Conservation (phyloP, 2,888 invertebrate genomes). For the Drosophila ustulata region DNA sequence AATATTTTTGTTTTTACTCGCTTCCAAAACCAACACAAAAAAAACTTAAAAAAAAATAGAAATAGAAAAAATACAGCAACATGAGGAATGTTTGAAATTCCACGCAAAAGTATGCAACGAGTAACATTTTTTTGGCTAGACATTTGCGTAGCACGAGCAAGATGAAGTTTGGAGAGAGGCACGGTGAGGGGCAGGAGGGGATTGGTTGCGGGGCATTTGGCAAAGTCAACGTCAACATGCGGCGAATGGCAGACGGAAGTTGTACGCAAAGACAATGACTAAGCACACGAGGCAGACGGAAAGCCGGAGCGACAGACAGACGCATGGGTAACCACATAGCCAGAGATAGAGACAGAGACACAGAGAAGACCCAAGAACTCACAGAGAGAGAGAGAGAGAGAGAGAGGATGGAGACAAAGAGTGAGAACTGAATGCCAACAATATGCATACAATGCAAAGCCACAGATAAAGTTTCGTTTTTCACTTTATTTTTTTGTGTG, state of each 20-base stretch:
- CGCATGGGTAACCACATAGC: constrained; percentile 1
- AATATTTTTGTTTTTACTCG: constrained; percentile 67
- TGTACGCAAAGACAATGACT: constrained; percentile 78
- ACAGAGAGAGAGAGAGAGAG: background rate
- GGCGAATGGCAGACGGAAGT: constrained; percentile 72
- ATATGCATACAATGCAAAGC: constrained; percentile 72
- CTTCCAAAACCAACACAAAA: constrained; percentile 22
- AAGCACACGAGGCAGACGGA: constrained; percentile 61
- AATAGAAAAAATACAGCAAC: constrained; percentile 41
- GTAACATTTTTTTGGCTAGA: constrained; percentile 70
- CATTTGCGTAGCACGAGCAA: constrained; percentile 63
- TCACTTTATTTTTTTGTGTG: constrained; percentile 6
- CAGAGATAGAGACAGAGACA: constrained; percentile 8
- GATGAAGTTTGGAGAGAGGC: constrained; percentile 23
- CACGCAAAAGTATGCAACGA: constrained; percentile 71
- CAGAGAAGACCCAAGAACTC: constrained; percentile 5
- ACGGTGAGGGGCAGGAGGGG: background rate
- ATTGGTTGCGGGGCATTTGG: constrained; percentile 51
- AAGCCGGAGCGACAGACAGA: constrained; percentile 22
- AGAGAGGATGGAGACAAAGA: background rate
- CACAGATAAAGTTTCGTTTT: constrained; percentile 70
- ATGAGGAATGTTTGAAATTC: constrained; percentile 72
- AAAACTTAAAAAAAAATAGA: constrained; percentile 18
- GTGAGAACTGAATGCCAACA: constrained; percentile 51
- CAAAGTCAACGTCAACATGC: constrained; percentile 68